phyloP scores from a whole-genome alignment of 2,888 invertebrate species.

The Acrobeloides nanus region DNA sequence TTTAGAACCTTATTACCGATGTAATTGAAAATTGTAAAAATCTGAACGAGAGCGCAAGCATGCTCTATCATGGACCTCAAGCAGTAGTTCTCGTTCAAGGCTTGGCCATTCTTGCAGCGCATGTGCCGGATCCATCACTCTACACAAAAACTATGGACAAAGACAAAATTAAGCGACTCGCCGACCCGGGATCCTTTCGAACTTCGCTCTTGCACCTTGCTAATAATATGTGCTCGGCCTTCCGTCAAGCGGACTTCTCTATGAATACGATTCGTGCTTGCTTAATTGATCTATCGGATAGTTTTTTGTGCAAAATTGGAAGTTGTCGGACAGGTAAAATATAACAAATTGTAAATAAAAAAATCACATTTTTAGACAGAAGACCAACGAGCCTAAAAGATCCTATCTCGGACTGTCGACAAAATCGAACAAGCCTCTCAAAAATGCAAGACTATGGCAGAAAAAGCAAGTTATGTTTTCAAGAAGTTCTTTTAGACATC shows the following conservation, averaged over 20 bases:
- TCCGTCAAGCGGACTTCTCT: constrained; percentile 1
- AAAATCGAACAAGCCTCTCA: too few relatives aligned
- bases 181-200: background rate
- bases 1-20: background rate
- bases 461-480: too few relatives aligned
- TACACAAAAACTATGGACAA: background rate
- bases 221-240: background rate
- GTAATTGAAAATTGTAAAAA: background rate
- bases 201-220: background rate
- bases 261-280: too few relatives aligned
- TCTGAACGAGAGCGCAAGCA: constrained; percentile 1
- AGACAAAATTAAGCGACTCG: background rate
- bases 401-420: too few relatives aligned
- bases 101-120: background rate
- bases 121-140: background rate
- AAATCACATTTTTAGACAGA: too few relatives aligned
- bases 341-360: too few relatives aligned
- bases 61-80: background rate
- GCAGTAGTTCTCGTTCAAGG: background rate
- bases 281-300: too few relatives aligned
- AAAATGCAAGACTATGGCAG: too few relatives aligned
- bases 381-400: too few relatives aligned
- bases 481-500: too few relatives aligned
- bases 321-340: too few relatives aligned
- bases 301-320: too few relatives aligned